Base-by-base conservation (phyloP, 2,113 vertebrate species). In the Phalacrocorax aristotelis region DNA sequence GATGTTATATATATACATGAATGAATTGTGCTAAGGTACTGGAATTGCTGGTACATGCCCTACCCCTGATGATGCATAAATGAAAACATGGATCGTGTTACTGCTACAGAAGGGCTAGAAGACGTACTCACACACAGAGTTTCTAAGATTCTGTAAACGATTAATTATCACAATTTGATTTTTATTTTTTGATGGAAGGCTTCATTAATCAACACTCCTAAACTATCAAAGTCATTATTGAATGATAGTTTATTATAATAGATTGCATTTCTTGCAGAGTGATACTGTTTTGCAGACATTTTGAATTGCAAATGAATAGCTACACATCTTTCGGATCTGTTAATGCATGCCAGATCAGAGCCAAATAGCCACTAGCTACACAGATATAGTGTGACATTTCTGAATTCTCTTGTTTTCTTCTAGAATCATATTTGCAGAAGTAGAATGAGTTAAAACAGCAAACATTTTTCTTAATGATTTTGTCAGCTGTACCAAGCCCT, bases 231-330 rank as follows among this genome's bases (percentile, higher is more conserved):
- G 2, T 81, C 36, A 70, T 48, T 65, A 72, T 15, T 64, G 29
- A 81, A 49, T 65, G 32, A 14, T 89, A 51, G 29, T 86, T 84
- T 95, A 36, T 84, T 93, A 46, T 46, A 97, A 71, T 21, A 70
- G 40, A 77, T 36, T 76, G 5, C 51, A 40, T 94, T 78, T 93
- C 90, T 69, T 90, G 46, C 10, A 42, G 34, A 85, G 48, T 80
- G 21, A 19, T 69, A 48, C 4, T 42, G 14, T 80, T 89, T 75
- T n/a, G 48, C 15, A 86, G 57, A 11, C 4, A n/a, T 93, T 95
- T 96, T 94, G 61, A 87, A 87, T 95, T 88, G 69, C 81, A 94
- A 90, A 92, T 82, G 17, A 87, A 44, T 71, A 71, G 46, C 30
- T 92, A 54, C 49, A 44, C n/a, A 20, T 90, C 49, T 89, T 58